Conservation (phyloP, 2,888 invertebrate genomes). For the Onchidella celtica region DNA sequence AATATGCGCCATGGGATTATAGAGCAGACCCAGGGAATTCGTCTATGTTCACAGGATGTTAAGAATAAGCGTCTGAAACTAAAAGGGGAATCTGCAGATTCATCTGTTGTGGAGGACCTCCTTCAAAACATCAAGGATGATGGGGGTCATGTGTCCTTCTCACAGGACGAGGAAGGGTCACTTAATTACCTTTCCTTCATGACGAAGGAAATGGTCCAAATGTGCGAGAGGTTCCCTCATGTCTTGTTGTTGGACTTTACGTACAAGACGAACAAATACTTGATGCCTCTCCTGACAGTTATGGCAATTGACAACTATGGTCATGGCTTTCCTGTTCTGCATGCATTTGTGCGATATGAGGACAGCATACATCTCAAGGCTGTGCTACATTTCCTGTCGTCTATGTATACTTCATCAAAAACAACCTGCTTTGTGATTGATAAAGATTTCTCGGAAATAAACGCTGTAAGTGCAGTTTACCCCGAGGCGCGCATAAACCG, state of each 20-base stretch:
- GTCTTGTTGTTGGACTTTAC: slow-evolving; percentile 22
- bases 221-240: neutral
- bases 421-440: slow-evolving; percentile 23
- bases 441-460: slow-evolving; percentile 29
- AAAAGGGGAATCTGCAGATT: slow-evolving; percentile 4
- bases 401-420: neutral
- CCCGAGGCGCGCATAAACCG: slow-evolving; percentile 16
- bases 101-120: slow-evolving; percentile 8
- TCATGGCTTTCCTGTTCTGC: slow-evolving; percentile 23
- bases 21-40: slow-evolving; percentile 19
- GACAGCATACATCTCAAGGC: slow-evolving; percentile 17
- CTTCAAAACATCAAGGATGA: slow-evolving; percentile 17
- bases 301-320: slow-evolving; percentile 27
- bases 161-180: slow-evolving; percentile 25
- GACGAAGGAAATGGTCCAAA: slow-evolving; percentile 8
- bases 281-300: slow-evolving; percentile 29
- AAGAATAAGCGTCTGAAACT: slow-evolving; percentile 6
- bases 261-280: slow-evolving; percentile 24
- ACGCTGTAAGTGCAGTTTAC: slow-evolving; percentile 4
- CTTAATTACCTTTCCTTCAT: neutral
- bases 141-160: slow-evolving; percentile 18
- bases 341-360: slow-evolving; percentile 21
- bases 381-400: neutral
- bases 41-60: slow-evolving; percentile 17
- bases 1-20: too few relatives aligned